phyloP scores from a whole-genome alignment of 1,140 invertebrate genomes.

The Drosophila teissieri region DNA sequence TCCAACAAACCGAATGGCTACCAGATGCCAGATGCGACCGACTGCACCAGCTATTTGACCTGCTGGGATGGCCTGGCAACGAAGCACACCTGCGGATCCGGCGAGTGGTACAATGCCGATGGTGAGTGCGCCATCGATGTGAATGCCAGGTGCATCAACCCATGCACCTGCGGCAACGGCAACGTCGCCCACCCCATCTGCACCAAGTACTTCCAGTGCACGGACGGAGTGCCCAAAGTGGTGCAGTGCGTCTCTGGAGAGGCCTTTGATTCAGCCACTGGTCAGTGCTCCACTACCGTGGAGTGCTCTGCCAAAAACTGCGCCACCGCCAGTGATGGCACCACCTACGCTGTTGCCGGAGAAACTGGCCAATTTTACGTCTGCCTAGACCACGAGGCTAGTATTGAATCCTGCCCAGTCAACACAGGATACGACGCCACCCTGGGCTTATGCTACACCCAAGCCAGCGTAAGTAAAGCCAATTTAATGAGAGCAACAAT shows the following conservation, averaged over 20 bases:
- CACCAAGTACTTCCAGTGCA: conserved; percentile 69
- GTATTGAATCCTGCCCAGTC: conserved; percentile 36
- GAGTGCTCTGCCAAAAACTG: conserved; percentile 38
- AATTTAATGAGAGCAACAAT: background rate
- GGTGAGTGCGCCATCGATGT: conserved; percentile 54
- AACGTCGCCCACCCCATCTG: conserved; percentile 72
- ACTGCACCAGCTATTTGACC: conserved; percentile 58
- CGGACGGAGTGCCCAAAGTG: conserved; percentile 52
- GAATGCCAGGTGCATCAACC: conserved; percentile 65
- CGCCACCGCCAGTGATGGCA: conserved; percentile 15
- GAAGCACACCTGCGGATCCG: conserved; percentile 25
- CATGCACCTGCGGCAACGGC: conserved; percentile 48
- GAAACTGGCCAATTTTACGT: conserved; percentile 51
- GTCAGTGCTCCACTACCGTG: conserved; percentile 26
- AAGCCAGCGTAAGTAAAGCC: conserved; percentile 63
- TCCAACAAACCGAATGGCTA: conserved; percentile 57
- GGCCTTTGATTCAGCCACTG: conserved; percentile 34
- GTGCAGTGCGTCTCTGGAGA: conserved; percentile 43
- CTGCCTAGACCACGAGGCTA: conserved; percentile 25
- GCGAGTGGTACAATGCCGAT: conserved; percentile 54
- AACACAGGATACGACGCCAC: background rate
- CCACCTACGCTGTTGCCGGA: conserved; percentile 26
- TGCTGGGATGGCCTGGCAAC: conserved; percentile 59
- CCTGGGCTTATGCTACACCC: conserved; percentile 30
- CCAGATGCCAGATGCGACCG: conserved; percentile 32